phyloP scores from a whole-genome alignment of 2,888 invertebrate genomes.

The Harmothoe impar region DNA sequence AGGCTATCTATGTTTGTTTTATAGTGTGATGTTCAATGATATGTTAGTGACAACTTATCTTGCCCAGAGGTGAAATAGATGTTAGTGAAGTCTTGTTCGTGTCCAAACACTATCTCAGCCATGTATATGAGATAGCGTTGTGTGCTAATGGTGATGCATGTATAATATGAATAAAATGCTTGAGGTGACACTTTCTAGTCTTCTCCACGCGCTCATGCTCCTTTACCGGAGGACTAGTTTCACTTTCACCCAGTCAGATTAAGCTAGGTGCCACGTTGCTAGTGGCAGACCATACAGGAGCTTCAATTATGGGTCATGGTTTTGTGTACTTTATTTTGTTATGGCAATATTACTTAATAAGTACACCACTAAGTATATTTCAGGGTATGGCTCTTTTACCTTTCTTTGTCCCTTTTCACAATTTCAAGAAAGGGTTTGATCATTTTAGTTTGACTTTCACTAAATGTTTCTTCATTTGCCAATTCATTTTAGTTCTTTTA shows the following conservation, averaged over 20 bases:
- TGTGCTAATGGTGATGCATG: neutral
- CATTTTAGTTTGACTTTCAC: too few species aligned
- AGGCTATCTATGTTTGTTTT: neutral
- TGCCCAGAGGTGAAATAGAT: slow-evolving; percentile 12
- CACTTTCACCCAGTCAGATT: neutral
- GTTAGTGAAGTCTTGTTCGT: neutral
- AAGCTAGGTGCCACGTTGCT: neutral
- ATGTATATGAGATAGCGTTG: neutral
- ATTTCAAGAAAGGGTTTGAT: too few species aligned
- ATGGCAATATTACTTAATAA: too few species aligned
- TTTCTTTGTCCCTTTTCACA: too few species aligned
- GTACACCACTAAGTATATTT: too few species aligned
- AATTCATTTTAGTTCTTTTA: too few species aligned
- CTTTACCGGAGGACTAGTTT: neutral
- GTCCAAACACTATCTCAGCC: neutral
- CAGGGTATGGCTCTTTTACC: too few species aligned
- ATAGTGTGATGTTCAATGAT: neutral
- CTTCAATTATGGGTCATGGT: neutral
- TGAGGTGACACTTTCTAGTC: neutral
- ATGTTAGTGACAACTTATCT: neutral
- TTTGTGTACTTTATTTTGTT: neutral
- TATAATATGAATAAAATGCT: neutral
- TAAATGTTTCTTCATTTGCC: too few species aligned
- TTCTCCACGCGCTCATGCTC: neutral
- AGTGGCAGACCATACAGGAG: neutral